These are phyloP conservation scores for Mnemiopsis leidyi DNA, from an alignment of 37 sponge, comb jelly and placozoan genomes.

Conservation along the genomic window DNA sequence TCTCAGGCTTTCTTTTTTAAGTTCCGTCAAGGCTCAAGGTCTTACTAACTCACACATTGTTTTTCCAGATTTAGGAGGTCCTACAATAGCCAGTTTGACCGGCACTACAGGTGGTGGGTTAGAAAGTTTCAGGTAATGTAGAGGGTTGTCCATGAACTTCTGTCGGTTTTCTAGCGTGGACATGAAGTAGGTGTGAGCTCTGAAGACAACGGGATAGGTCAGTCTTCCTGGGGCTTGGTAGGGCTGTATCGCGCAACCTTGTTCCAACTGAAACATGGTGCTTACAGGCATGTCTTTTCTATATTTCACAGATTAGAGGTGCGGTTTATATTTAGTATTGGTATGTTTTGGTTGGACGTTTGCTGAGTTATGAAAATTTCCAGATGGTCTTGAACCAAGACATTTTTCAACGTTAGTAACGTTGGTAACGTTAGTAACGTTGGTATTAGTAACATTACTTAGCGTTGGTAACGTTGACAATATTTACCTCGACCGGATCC, in stretches of 20 bases:
- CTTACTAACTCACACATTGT: constrained; percentile 74
- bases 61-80: constrained; percentile 95
- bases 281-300: no score
- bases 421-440: no score
- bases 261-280: neutral
- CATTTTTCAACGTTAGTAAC: no score
- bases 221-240: neutral
- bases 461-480: no score
- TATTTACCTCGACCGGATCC: constrained; percentile 87
- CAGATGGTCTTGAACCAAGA: no score
- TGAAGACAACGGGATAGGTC: constrained; percentile 78
- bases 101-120: constrained; percentile 76
- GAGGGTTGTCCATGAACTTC: constrained; percentile 79
- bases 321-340: no score
- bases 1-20: no score
- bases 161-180: constrained; percentile 69
- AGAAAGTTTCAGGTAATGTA: constrained; percentile 69
- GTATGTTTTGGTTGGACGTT: no score
- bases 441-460: no score
- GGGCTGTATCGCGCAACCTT: constrained; percentile 22
- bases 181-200: constrained; percentile 72
- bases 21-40: no score
- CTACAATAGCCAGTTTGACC: constrained; percentile 79
- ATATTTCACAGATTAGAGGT: no score
- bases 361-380: no score